Percentiles rank a stretch among this genome's conserved stretches.
Evolutionary conservation across 92 coral and sea anemone genomes (phyloP).

Genomic region (Isaurus tuberculatus): DNA sequence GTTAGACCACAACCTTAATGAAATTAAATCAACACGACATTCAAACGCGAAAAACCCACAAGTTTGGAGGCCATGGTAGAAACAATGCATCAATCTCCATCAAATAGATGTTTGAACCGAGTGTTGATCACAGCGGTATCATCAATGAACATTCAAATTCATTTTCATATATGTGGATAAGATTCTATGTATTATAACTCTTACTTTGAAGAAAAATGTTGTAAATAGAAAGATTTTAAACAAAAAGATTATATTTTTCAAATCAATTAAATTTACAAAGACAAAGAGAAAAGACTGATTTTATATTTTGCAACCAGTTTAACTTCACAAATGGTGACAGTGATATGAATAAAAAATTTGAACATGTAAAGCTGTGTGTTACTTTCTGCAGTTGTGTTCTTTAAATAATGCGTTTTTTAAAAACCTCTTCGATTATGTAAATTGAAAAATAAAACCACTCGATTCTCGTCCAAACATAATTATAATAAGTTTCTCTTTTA

Average conservation of each 20-base stretch:
- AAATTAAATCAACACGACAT: not conserved
- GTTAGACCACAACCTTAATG: not conserved
- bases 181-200: not conserved
- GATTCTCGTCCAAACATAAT: too few relatives aligned
- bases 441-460: too few relatives aligned
- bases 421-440: not conserved
- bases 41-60: slow-evolving; percentile 4
- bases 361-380: not conserved
- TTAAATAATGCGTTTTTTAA: not conserved
- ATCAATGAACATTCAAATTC: not conserved
- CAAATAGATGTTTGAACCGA: slow-evolving; percentile 25
- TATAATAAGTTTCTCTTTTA: too few relatives aligned
- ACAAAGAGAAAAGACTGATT: slow-evolving; percentile 23
- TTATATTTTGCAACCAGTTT: slow-evolving; percentile 23
- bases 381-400: not conserved
- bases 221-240: slow-evolving; percentile 36
- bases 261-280: slow-evolving; percentile 5
- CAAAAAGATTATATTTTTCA: slow-evolving; percentile 38
- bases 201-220: slow-evolving; percentile 8
- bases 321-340: slow-evolving; percentile 3
- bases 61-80: slow-evolving; percentile 46
- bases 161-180: not conserved
- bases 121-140: not conserved
- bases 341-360: not conserved
- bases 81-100: not conserved